Evolutionary conservation across 1,140 invertebrate genomes (phyloP), one percentile per base, ranked within the genome.

Genomic region (Drosophila saltans): DNA sequence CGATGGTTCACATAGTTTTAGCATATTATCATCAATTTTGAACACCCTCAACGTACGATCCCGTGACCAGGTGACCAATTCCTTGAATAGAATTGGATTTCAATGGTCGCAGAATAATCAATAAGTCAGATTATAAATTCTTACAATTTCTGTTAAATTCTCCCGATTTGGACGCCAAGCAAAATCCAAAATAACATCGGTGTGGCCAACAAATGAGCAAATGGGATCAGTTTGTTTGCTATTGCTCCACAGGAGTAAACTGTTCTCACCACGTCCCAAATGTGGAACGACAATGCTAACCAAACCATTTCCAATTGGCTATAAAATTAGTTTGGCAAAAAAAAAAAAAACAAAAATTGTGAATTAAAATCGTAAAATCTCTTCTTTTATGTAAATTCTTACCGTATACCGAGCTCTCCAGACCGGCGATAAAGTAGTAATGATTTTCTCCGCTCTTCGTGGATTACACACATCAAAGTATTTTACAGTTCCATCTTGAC

Each of bases 11-110:
- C 95, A 95, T 72, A 95, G 93, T 91, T 97, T 97, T 75, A 97
- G 95, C 62, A 98, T 93, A 74, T 96, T 95, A 30, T 96, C 94
- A 92, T 98, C 97, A 78, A 99, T 96, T 90, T 96, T 96, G 96
- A 98, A 99, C 16, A 99, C 95, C 63, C 98, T 93, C 24, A 99
- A 93, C 59, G 95, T 97, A 80, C 98, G 97, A 94, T 99, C 98
- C 90, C 97, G 96, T 0, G 97, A 98, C 98, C 98, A 99, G 1
- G 98, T 99, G 0, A 99, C 95, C n/a, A 99, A 92, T 91, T 99
- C 97, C 92, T 96, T 96, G 80, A 96, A 52, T 7, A 68, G 30
- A 6, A 26, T 2, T 2, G 2, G 9, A 21, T 9, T 21, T 52
- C 1, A 52, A 4, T 0, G n/a, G 4, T 6, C 10, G 1, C 3